Evolutionary conservation across 2,888 invertebrate genomes (phyloP).

Genomic region (Ganaspis brasiliensis): DNA sequence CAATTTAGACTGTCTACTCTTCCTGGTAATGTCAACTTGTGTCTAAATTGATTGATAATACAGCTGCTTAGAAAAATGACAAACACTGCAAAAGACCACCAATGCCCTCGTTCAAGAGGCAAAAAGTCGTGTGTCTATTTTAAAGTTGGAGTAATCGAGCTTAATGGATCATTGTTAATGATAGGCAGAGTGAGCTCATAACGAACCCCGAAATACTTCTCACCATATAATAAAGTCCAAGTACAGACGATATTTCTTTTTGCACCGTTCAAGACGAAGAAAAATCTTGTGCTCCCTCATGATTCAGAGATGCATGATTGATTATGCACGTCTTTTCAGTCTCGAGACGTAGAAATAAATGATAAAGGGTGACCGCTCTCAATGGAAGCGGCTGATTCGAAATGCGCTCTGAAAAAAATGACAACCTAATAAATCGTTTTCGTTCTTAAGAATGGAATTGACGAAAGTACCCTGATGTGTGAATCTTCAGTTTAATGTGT

Average conservation of each 20-base stretch:
- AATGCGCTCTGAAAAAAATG: slow-evolving; percentile 36
- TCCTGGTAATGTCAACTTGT: not conserved
- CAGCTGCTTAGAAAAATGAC: not conserved
- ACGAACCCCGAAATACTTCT: slow-evolving; percentile 47
- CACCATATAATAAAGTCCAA: slow-evolving; percentile 31
- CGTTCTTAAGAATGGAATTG: slow-evolving; percentile 32
- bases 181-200: slow-evolving; percentile 17
- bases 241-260: slow-evolving; percentile 36
- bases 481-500: slow-evolving; percentile 26
- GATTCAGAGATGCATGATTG: slow-evolving; percentile 42
- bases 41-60: not conserved
- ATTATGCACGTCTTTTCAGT: slow-evolving; percentile 42
- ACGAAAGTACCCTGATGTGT: slow-evolving; percentile 33
- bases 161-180: slow-evolving; percentile 48
- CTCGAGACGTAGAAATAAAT: slow-evolving; percentile 42
- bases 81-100: not conserved
- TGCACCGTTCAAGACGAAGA: slow-evolving; percentile 27
- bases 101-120: too few species aligned
- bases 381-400: slow-evolving; percentile 35
- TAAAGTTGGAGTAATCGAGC: slow-evolving; percentile 37
- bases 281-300: slow-evolving; percentile 35
- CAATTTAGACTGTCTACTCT: too few species aligned
- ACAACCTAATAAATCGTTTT: slow-evolving; percentile 43
- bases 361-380: slow-evolving; percentile 43
- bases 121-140: slow-evolving; percentile 17